Evolutionary conservation across 2,797 vertebrate species (phyloP).

Genomic region (Peromyscus nudipes): DNA sequence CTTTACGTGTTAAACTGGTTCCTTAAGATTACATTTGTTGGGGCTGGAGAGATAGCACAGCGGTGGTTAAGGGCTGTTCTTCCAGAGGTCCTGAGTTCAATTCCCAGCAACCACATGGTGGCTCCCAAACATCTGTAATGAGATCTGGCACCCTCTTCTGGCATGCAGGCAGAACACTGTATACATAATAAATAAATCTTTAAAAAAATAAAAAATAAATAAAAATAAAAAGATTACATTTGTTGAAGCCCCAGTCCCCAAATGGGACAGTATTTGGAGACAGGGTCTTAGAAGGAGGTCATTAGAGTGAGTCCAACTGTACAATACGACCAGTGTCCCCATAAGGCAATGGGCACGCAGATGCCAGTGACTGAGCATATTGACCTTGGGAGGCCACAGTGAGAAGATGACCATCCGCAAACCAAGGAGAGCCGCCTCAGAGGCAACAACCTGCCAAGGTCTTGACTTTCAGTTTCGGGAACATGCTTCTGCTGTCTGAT

Average conservation of each 20-base stretch:
- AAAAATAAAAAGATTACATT: background rate
- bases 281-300: background rate
- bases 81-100: too few species aligned
- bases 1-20: background rate
- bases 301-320: background rate
- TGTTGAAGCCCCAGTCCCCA: background rate
- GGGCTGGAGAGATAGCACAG: too few species aligned
- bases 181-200: too few species aligned
- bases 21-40: background rate
- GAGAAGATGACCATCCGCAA: background rate
- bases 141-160: too few species aligned
- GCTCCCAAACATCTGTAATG: too few species aligned
- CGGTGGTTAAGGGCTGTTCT: too few species aligned
- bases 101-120: too few species aligned
- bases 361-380: background rate
- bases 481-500: background rate
- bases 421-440: background rate
- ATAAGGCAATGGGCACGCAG: background rate
- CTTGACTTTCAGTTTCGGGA: background rate
- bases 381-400: background rate
- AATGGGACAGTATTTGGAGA: background rate
- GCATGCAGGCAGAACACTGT: too few species aligned
- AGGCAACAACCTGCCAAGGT: background rate
- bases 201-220: too few species aligned
- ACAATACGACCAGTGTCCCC: background rate